Evolutionary conservation across 2,113 vertebrate genomes (phyloP), one percentile per base, ranked within the genome.

Genomic region (Xenotilapia longispinis): DNA sequence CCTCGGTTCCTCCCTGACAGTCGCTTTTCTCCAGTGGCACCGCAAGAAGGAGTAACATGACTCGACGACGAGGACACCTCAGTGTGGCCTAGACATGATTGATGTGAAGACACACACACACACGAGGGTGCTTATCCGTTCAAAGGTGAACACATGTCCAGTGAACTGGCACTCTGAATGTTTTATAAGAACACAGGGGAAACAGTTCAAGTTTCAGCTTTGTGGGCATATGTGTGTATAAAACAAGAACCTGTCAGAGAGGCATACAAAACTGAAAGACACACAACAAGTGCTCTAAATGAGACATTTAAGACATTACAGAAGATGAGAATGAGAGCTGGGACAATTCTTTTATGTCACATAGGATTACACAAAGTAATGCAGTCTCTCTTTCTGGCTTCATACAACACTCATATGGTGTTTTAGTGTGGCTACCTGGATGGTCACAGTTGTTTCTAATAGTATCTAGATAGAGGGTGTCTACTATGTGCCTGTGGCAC

Each of bases 101-200:
- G 89, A 90, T 88, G 80, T 75, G n/a, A 86, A 80, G 81, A 40
- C 42, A 51, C 15, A 58, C 21, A 82, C 47, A 45, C 12, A 12
- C 21, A 17, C 10, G 26, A 19, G 17, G 26, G 17, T n/a, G 42
- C 84, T 80, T 23, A 78, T 80, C 57, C 9, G n/a, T 86, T 86
- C 84, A 84, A 57, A 90, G 85, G 82, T 85, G 87, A 92, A 92
- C 85, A 85, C 68, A 78, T 87, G 88, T 93, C 75, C 84, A 87
- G 58, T 88, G 87, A 78, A 81, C 55, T 84, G 87, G 58, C 84
- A 84, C 78, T 58, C 19, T 93, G 63, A 94, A 94, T 93, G 82
- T 94, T 95, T 93, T 65, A 95, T 90, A 83, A 84, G 86, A 86
- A 86, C 85, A 81, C 19, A 5, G 21, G 33, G 13, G 21, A 68